These are phyloP conservation scores for Herpailurus yagouaroundi DNA, from an alignment of 2,113 vertebrate genomes.

Conservation along the genomic window DNA sequence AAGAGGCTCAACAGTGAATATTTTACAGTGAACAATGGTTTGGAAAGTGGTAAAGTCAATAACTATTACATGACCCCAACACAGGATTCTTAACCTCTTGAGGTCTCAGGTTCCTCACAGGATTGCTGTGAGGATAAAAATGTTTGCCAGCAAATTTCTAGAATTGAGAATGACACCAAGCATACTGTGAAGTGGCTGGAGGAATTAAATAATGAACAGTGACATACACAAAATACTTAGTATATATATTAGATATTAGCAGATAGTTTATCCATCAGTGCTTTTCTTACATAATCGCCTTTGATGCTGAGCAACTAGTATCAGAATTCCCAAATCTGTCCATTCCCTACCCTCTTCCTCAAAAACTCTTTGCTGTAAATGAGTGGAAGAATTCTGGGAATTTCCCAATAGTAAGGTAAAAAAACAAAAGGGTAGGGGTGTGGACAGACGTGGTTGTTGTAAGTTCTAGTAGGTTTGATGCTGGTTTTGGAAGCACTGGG, in stretches of 20 bases:
- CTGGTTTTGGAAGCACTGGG: not conserved
- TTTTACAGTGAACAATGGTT: not conserved
- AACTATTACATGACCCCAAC: not conserved
- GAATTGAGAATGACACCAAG: not conserved
- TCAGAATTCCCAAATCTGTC: not conserved
- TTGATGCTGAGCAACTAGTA: not conserved
- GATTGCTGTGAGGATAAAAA: not conserved
- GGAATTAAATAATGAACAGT: not conserved
- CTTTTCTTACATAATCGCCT: not conserved
- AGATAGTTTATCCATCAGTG: not conserved
- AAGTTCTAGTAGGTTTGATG: not conserved
- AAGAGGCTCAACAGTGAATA: not conserved
- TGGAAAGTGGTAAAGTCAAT: not conserved
- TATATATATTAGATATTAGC: not conserved
- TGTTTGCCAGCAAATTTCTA: not conserved
- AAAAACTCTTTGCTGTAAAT: not conserved
- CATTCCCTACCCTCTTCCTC: accelerated
- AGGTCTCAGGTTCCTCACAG: not conserved
- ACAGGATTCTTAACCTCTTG: not conserved
- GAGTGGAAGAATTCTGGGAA: not conserved
- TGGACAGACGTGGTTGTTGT: not conserved
- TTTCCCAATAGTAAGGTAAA: not conserved
- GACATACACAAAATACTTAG: not conserved
- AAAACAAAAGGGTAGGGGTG: not conserved
- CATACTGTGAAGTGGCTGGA: not conserved